Conservation (phyloP, 2,113 vertebrate species). For the Tonatia bakeri region DNA sequence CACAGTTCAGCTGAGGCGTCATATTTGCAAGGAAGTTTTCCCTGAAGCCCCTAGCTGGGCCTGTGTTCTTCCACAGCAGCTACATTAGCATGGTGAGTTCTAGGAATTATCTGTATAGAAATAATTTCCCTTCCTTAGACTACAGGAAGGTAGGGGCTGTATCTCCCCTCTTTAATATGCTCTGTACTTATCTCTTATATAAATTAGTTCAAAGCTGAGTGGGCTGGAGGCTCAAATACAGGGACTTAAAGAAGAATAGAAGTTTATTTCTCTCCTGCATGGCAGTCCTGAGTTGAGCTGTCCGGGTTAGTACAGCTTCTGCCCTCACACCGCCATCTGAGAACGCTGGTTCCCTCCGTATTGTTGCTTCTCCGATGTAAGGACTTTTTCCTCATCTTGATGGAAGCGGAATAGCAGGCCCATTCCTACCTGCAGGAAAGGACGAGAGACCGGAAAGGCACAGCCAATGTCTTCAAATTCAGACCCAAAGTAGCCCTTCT, state of each 20-base stretch:
- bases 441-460: not conserved
- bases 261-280: not conserved
- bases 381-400: not conserved
- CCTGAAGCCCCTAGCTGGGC: not conserved
- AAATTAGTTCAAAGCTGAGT: not conserved
- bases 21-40: not conserved
- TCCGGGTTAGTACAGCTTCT: not conserved
- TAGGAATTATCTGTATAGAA: not conserved
- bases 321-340: not conserved
- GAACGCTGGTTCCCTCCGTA: not conserved
- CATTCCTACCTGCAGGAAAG: not conserved
- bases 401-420: not conserved
- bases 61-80: not conserved
- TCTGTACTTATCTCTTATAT: not conserved
- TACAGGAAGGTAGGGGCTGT: not conserved
- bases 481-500: not conserved
- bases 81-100: fast-evolving
- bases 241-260: not conserved
- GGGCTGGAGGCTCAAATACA: not conserved
- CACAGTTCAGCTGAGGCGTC: not conserved
- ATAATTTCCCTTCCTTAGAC: not conserved
- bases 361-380: not conserved
- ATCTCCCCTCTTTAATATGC: not conserved
- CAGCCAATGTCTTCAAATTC: not conserved
- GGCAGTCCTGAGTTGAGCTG: not conserved